A percentile compares a stretch with the other conserved stretches of the same genome.
Evolutionary conservation across 1,140 invertebrate species (phyloP).

Genomic region (Xylocopa sonorina): DNA sequence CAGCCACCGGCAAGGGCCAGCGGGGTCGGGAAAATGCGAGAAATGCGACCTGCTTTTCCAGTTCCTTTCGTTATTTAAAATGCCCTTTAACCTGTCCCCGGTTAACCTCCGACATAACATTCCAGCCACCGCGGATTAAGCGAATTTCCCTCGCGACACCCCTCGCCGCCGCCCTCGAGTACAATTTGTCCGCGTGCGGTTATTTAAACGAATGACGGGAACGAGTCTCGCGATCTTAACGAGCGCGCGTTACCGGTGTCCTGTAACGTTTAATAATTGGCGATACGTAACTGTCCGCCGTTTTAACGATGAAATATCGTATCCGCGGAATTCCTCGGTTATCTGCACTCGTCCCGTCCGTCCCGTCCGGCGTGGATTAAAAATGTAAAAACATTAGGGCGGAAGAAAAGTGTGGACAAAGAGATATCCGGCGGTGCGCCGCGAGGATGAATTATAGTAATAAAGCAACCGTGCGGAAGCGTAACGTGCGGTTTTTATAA

Average conservation of each 20-base stretch:
- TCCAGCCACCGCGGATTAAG: conserved; percentile 39
- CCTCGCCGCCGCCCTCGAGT: too few species aligned
- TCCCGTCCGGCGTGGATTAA: conserved; percentile 17
- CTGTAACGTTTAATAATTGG: too few species aligned
- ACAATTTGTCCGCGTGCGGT: not conserved
- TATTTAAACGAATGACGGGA: too few species aligned
- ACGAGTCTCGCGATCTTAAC: too few species aligned
- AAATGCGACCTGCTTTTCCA: conserved; percentile 60
- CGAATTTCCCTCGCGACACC: conserved; percentile 6
- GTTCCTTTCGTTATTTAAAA: conserved; percentile 69
- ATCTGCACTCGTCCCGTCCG: conserved; percentile 8
- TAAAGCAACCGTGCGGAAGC: conserved; percentile 70
- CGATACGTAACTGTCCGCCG: not conserved
- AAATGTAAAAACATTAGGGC: conserved; percentile 48
- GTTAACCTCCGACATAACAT: conserved; percentile 56
- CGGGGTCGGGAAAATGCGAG: conserved; percentile 54
- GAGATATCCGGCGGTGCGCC: conserved; percentile 36
- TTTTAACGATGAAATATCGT: not conserved
- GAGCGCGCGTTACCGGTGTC: too few species aligned
- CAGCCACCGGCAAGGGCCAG: conserved; percentile 39
- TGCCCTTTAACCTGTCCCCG: conserved; percentile 40
- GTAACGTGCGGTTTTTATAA: conserved; percentile 75
- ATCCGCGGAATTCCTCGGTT: not conserved
- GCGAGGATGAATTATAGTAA: conserved; percentile 71
- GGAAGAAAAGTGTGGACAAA: conserved; percentile 68